Evolutionary conservation across 2,113 vertebrate species (phyloP), one percentile per base, ranked within the genome.

Genomic region (Sigmodon hispidus): DNA sequence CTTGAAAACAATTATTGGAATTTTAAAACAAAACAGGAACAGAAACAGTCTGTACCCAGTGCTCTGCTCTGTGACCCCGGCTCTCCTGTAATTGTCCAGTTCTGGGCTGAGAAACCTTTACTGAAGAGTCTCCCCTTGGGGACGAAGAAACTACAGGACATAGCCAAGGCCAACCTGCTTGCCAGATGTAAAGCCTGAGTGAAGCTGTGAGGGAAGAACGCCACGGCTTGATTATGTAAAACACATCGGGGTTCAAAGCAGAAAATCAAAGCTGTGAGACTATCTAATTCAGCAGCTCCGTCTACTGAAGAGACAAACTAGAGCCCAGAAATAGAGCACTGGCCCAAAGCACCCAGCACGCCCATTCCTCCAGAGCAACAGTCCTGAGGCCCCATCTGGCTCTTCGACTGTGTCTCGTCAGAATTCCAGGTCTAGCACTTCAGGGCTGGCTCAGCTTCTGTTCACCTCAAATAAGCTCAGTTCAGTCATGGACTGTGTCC

Each of bases 1-100:
- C 89, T 94, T 90, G 80, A 96, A 97, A 97, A 97, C 94, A 95
- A 96, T 90, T 87, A 94, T 48, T 95, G 96, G 96, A 95, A 97
- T 97, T 94, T 86, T 73, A 92, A 95, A 97, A 95, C 91, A 96
- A 97, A 96, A 85, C 89, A 94, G 94, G 87, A 94, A 95, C 59
- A 93, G 69, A 97, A 95, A 90, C 97, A 95, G 92, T 43, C 26
- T 95, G 87, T 93, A 95, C 94, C 77, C 76, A 77, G 40, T 31
- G 72, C 70, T 93, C 95, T 86, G n/a, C 94, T 94, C 75, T 81
- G 0, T 94, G 92, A 94, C 96, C 89, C 83, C 79, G 87, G 93
- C n/a, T 94, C 67, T 96, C 91, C 69, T 15, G 4, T 55, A 86
- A 65, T 29, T 96, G 91, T 69, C 67, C 22, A 79, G 75, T 61